These are phyloP conservation scores for Adrianichthys oophorus DNA, from an alignment of 2,797 vertebrate species.

Conservation along the genomic window DNA sequence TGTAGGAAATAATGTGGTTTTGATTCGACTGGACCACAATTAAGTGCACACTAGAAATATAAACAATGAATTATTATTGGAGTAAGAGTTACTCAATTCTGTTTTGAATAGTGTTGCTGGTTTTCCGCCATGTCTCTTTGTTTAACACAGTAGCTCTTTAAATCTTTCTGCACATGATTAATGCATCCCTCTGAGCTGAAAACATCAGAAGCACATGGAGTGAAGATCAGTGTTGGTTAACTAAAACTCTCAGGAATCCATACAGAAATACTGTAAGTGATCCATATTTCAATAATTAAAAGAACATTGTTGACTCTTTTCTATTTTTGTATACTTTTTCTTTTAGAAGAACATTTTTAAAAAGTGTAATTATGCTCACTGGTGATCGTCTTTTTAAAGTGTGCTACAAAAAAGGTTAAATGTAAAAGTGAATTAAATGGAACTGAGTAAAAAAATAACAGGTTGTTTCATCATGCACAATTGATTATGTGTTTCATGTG, in stretches of 20 bases:
- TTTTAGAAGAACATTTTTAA: too few species aligned
- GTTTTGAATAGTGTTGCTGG: conserved; percentile 15
- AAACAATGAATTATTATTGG: conserved; percentile 16
- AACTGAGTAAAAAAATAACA: too few species aligned
- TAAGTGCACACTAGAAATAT: conserved; percentile 1
- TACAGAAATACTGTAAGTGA: background rate
- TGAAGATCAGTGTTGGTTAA: background rate
- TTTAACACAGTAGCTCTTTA: conserved; percentile 39
- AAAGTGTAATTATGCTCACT: too few species aligned
- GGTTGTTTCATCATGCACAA: too few species aligned
- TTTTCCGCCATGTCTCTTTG: conserved; percentile 15
- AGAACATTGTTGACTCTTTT: too few species aligned
- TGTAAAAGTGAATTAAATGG: too few species aligned
- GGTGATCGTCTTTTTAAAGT: too few species aligned
- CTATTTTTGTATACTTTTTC: too few species aligned
- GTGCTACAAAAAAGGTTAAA: too few species aligned
- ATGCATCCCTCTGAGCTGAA: conserved; percentile 19
- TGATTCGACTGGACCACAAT: conserved; percentile 10
- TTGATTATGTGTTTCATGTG: too few species aligned
- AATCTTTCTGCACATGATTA: conserved; percentile 25
- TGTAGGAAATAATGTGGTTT: conserved; percentile 30
- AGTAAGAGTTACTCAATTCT: conserved; percentile 25
- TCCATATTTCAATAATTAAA: too few species aligned
- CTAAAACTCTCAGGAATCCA: conserved; percentile 8
- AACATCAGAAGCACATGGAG: background rate